Percentiles rank a stretch among this genome's conserved stretches.
Evolutionary conservation across 1,140 invertebrate species (phyloP).

Genomic region (Bombus superbus): DNA sequence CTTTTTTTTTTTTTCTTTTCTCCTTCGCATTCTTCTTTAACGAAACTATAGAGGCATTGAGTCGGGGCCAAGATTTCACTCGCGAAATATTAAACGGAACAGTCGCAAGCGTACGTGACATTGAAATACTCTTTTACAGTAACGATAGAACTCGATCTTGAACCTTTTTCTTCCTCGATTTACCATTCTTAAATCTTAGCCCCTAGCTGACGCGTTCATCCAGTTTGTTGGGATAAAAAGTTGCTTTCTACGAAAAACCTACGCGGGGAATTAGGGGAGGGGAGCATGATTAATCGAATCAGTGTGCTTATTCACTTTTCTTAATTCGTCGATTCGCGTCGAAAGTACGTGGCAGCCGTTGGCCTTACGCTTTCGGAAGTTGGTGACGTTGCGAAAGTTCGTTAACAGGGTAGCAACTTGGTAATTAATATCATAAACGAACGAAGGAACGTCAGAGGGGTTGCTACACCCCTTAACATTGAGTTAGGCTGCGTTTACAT

Average conservation of each 20-base stretch:
- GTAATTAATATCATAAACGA: slow-evolving; percentile 38
- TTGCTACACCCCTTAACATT: not conserved
- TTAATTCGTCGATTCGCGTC: not conserved
- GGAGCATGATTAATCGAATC: slow-evolving; percentile 1
- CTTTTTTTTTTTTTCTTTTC: not conserved
- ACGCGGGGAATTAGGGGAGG: not conserved
- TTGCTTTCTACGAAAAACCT: too few relatives aligned
- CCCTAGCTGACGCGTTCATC: too few relatives aligned
- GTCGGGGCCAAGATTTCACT: not conserved
- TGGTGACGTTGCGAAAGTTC: slow-evolving; percentile 12
- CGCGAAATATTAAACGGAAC: not conserved
- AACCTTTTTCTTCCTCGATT: too few relatives aligned
- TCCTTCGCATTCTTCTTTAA: not conserved
- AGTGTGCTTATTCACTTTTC: not conserved
- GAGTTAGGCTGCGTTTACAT: not conserved
- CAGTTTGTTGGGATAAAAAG: not conserved
- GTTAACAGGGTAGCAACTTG: slow-evolving; percentile 17
- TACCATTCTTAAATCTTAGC: not conserved
- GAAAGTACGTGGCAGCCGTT: not conserved
- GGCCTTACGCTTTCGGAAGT: not conserved
- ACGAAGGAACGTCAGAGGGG: slow-evolving; percentile 16
- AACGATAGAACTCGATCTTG: not conserved
- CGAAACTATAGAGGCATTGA: not conserved
- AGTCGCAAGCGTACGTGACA: too few relatives aligned
- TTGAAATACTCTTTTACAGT: too few relatives aligned